Evolutionary conservation across 2,888 invertebrate species (phyloP), one percentile per base, ranked within the genome.

Genomic region (Belgica antarctica): DNA sequence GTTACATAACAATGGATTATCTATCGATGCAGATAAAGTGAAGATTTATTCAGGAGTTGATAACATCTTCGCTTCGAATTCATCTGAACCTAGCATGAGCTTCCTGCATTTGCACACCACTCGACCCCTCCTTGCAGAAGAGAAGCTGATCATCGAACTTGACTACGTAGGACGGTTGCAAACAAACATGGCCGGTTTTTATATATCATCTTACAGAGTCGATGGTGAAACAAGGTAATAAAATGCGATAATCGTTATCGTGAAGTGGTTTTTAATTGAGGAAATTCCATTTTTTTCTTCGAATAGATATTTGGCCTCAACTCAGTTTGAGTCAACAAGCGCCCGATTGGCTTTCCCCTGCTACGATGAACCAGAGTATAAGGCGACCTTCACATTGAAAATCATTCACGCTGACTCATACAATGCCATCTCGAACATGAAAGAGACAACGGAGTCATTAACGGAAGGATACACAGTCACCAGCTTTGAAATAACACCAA

Each of bases 261-360:
- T 17, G 19, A 52, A 52, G 17, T 52, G 34, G 34, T 31, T 17
- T 22, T 17, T 52, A 52, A 52, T 52, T 52, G 52, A 52, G 52
- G 22, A 52, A 17, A 17, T 52, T 52, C 22, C 12, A 47, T 66
- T 0, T n/a, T n/a, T n/a, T n/a, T n/a, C n/a, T n/a, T n/a, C n/a
- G n/a, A n/a, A n/a, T 8, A 66, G 86, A 63, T 83, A 81, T 73
- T 75, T 86, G 1, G 82, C 83, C 1, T 81, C 85, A 0, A 86
- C 87, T 0, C 86, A 87, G 71, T 83, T 87, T 59, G 84, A 86
- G 75, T 82, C 86, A 0, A 83, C 83, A 0, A 81, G 81, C 47
- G 85, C 86, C 0, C 82, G 87, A 1, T 78, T 80, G n/a, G 86
- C 85, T 0, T 88, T 88, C 76, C 88, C 88, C 0, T 88, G 88